These are phyloP conservation scores for Germaria angustata DNA, from an alignment of 2,888 invertebrate species.

Conservation along the genomic window DNA sequence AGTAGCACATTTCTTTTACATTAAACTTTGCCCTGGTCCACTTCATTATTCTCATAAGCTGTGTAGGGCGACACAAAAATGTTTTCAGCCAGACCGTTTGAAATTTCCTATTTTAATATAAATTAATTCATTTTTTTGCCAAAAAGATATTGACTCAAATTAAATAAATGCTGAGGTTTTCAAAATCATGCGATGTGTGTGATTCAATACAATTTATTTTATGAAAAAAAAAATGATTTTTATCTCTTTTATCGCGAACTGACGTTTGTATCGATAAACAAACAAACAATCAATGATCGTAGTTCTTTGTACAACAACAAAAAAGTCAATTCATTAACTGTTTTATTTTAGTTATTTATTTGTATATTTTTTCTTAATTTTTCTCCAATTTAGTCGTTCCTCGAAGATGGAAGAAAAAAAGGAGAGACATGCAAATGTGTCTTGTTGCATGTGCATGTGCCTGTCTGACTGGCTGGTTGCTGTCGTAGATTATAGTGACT, in stretches of 20 bases:
- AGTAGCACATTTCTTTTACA: no score
- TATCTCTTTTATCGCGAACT: slow-evolving; percentile 61
- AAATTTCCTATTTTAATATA: not conserved
- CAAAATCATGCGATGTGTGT: slow-evolving; percentile 55
- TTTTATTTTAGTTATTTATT: slow-evolving; percentile 58
- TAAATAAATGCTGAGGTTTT: slow-evolving; percentile 37
- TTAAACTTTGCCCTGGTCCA: no score
- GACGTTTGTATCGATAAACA: slow-evolving; percentile 62
- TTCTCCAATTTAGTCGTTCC: slow-evolving; percentile 42
- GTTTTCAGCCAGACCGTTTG: no score
- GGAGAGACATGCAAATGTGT: slow-evolving; percentile 61
- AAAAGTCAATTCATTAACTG: slow-evolving; percentile 65
- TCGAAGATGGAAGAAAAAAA: slow-evolving; percentile 48
- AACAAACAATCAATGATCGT: slow-evolving; percentile 59
- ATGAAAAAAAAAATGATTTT: slow-evolving; percentile 52
- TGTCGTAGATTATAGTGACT: slow-evolving; percentile 56
- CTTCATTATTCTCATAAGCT: no score
- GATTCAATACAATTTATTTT: slow-evolving; percentile 60
- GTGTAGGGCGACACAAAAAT: not conserved
- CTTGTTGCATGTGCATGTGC: slow-evolving; percentile 56
- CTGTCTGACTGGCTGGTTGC: slow-evolving; percentile 57
- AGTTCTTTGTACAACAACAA: slow-evolving; percentile 13
- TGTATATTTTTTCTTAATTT: slow-evolving; percentile 2
- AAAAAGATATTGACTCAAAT: slow-evolving; percentile 12
- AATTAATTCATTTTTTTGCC: not conserved